Base-by-base conservation (phyloP, 2,888 invertebrate species). In the Antitype chi region DNA sequence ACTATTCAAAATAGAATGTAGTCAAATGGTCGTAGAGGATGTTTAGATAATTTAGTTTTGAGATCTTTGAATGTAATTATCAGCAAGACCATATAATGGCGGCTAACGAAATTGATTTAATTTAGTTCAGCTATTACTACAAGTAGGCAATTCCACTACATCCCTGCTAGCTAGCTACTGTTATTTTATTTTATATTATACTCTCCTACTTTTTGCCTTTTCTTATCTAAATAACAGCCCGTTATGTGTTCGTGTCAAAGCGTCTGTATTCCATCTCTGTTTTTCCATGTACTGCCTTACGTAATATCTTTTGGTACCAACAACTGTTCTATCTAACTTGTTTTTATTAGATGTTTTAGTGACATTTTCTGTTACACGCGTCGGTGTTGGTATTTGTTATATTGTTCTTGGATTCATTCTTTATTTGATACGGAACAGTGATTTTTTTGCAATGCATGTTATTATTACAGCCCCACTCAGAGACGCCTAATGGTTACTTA, bases 151-250 rank as follows among this genome's bases (percentile, higher is more conserved):
- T 38, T 63, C 38, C n/a, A 38, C 23, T 38, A 38, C 4, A 5
- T 38, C 8, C 13, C 23, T 15, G 15, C 23, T 15, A 62, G 23
- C 38, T n/a, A n/a, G n/a, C 23, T 8, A 6, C n/a, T 47, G 20
- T 59, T 23, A 20, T 68, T 25, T 52, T 53, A 25, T 68, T 25
- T 52, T 23, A 52, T 64, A 38, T 32, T 20, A 64, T 53, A 23
- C 72, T 70, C 62, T 60, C 25, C 38, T 57, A 70, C 69, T 57
- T 69, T 13, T 53, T 43, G 55, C 62, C 38, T 66, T 64, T 71
- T 28, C 70, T 76, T 85, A 82, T 85, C 70, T 85, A 76, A 85
- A 73, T 82, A 74, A 82, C 77, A 69, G 67, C 3, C 57, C 53
- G 68, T 84, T 76, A 76, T 63, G 76, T 76, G 75, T 84, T 75